Evolutionary conservation across 2,113 vertebrate species (phyloP).

Genomic region (Vombatus ursinus): DNA sequence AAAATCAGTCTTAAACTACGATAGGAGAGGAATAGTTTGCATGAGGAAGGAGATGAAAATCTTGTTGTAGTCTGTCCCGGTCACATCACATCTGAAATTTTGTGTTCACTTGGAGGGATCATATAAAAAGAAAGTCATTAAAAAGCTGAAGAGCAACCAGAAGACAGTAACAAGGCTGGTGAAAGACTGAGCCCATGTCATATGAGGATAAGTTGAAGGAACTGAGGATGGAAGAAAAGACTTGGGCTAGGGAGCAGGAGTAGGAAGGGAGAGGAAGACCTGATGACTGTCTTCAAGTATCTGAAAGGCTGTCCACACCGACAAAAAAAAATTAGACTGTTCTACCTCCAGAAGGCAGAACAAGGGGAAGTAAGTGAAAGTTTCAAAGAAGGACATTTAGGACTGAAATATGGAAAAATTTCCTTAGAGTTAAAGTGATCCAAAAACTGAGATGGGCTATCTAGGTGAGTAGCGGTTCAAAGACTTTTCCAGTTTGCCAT

Average conservation of each 20-base stretch:
- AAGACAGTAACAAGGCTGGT: background rate
- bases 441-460: background rate
- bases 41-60: background rate
- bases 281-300: background rate
- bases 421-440: background rate
- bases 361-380: background rate
- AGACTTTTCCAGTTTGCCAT: background rate
- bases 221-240: background rate
- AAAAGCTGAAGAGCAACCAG: background rate
- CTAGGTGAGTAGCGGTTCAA: background rate
- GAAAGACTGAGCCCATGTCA: background rate
- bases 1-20: background rate
- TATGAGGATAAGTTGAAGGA: background rate
- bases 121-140: background rate
- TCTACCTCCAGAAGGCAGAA: background rate
- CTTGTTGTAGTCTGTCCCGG: background rate
- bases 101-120: background rate
- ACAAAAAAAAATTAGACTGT: background rate
- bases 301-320: background rate
- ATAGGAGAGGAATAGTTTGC: background rate
- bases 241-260: background rate
- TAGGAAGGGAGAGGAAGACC: background rate
- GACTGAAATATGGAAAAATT: background rate
- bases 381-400: background rate
- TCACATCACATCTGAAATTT: background rate